These are phyloP conservation scores for Adelges cooleyi DNA, from an alignment of 1,140 invertebrate genomes.

Conservation along the genomic window DNA sequence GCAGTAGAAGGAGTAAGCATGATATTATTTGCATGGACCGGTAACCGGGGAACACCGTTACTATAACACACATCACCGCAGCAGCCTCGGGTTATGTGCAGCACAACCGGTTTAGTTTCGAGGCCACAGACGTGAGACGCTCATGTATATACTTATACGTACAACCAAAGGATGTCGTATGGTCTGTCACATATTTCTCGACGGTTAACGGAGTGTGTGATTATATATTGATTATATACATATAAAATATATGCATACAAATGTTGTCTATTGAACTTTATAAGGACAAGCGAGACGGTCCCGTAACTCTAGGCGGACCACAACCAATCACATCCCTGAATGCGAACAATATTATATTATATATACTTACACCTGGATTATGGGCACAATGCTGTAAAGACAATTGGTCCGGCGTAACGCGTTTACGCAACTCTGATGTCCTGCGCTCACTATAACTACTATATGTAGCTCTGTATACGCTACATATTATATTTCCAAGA, in stretches of 20 bases:
- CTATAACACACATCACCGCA: neutral
- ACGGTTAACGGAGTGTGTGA: neutral
- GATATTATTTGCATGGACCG: constrained; percentile 12
- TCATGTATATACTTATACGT: no score
- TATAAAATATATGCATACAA: no score
- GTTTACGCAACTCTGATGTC: neutral
- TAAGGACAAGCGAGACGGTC: no score
- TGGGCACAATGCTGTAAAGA: no score
- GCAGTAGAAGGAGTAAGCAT: no score
- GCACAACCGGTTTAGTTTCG: constrained; percentile 25
- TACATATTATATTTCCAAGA: no score
- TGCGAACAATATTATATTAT: neutral
- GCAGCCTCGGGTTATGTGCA: constrained; percentile 8
- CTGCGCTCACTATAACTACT: no score
- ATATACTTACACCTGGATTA: no score
- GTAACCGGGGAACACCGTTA: constrained; percentile 20
- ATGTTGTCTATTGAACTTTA: no score
- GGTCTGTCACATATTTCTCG: constrained; percentile 4
- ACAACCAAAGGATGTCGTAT: constrained; percentile 12
- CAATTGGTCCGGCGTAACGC: neutral
- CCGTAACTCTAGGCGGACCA: no score
- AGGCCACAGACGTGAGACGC: constrained; percentile 17
- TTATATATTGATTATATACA: no score
- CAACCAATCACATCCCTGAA: constrained; percentile 3
- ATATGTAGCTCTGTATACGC: no score